Percentiles rank a stretch among this genome's conserved stretches.
These are phyloP conservation scores for Nowickia ferox DNA, from an alignment of 2,888 invertebrate genomes.

Conservation along the genomic window DNA sequence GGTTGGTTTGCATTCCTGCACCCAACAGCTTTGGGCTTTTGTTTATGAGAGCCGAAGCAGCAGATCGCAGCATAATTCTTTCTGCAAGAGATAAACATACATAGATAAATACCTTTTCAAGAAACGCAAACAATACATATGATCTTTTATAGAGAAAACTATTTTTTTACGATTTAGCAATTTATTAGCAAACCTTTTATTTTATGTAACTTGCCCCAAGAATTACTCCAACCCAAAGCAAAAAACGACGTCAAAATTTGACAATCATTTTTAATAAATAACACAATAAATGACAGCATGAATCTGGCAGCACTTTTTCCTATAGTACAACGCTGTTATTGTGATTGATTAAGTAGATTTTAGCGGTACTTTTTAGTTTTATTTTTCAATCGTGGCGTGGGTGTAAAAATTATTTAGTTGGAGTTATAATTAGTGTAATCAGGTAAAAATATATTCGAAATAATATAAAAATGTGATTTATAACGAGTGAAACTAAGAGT, in stretches of 20 bases:
- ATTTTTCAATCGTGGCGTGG: background rate
- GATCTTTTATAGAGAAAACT: background rate
- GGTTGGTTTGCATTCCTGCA: slow-evolving; percentile 63
- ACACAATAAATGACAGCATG: background rate
- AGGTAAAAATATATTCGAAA: too few relatives aligned
- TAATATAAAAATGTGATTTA: too few relatives aligned
- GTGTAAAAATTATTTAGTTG: too few relatives aligned
- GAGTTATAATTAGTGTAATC: too few relatives aligned
- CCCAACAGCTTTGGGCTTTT: slow-evolving; percentile 75
- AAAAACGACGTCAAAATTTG: slow-evolving; percentile 69
- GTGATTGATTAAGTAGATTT: background rate
- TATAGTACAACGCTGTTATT: background rate
- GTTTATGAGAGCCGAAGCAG: slow-evolving; percentile 76
- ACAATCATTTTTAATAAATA: slow-evolving; percentile 57
- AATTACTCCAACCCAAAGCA: slow-evolving; percentile 74
- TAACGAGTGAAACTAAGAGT: too few relatives aligned
- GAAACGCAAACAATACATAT: background rate
- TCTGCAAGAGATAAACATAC: slow-evolving; percentile 2
- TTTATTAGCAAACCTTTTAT: slow-evolving; percentile 73
- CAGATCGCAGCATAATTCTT: slow-evolving; percentile 78
- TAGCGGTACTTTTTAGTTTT: slow-evolving; percentile 30
- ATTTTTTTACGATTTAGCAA: slow-evolving; percentile 62
- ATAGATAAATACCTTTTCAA: background rate
- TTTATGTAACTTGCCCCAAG: slow-evolving; percentile 77
- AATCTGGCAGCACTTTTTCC: slow-evolving; percentile 36